A percentile compares a stretch with the other conserved stretches of the same genome.
Conservation (phyloP, 2,888 invertebrate genomes). For the Globia sparganii region DNA sequence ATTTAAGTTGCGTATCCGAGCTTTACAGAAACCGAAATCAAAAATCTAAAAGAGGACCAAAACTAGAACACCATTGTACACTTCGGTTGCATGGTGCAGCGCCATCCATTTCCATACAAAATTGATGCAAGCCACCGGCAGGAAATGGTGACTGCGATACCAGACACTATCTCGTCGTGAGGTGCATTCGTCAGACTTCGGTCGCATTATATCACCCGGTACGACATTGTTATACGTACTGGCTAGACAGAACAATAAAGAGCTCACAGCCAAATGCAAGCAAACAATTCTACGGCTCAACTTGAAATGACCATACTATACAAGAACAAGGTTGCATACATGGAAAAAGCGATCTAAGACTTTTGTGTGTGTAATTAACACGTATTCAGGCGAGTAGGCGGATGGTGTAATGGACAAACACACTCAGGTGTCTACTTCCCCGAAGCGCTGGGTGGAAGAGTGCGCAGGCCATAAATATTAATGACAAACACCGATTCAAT, state of each 20-base stretch:
- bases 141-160: slow-evolving; percentile 77
- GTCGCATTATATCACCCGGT: slow-evolving; percentile 70
- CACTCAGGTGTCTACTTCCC: slow-evolving; percentile 81
- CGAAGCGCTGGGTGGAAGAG: slow-evolving; percentile 83
- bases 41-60: slow-evolving; percentile 20
- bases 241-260: slow-evolving; percentile 52
- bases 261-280: slow-evolving; percentile 45
- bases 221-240: slow-evolving; percentile 64
- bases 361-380: slow-evolving; percentile 70
- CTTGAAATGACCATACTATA: slow-evolving; percentile 50
- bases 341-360: slow-evolving; percentile 44
- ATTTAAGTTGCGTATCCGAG: not conserved
- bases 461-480: slow-evolving; percentile 87
- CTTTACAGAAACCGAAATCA: slow-evolving; percentile 22
- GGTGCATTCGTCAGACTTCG: slow-evolving; percentile 70
- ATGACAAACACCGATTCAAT: slow-evolving; percentile 87
- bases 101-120: slow-evolving; percentile 79
- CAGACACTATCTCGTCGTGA: slow-evolving; percentile 74
- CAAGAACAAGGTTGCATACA: slow-evolving; percentile 40
- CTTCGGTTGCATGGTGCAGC: slow-evolving; percentile 69
- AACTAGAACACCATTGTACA: slow-evolving; percentile 67
- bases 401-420: slow-evolving; percentile 81
- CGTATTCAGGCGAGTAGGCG: slow-evolving; percentile 67
- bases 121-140: slow-evolving; percentile 76
- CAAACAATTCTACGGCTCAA: slow-evolving; percentile 39